Conservation (phyloP, 2,797 vertebrate species). For the Muscicapa comitata region DNA sequence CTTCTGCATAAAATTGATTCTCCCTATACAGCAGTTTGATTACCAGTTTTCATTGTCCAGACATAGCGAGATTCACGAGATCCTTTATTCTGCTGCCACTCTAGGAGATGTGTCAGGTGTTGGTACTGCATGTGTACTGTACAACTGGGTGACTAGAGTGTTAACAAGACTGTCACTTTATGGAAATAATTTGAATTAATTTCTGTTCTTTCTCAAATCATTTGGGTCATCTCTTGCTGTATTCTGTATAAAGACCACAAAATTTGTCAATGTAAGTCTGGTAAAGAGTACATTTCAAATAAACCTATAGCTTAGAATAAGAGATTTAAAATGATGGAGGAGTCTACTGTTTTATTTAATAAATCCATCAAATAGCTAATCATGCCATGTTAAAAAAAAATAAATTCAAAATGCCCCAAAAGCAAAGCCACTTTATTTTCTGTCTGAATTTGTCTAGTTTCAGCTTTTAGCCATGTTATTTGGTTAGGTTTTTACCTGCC, state of each 20-base stretch:
- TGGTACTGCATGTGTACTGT: neutral
- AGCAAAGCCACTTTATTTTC: neutral
- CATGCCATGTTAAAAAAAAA: neutral
- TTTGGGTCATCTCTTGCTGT: neutral
- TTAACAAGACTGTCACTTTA: neutral
- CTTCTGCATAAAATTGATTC: neutral
- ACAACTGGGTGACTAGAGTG: neutral
- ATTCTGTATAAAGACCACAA: neutral
- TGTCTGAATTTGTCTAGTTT: neutral
- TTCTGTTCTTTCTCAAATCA: neutral
- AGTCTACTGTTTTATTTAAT: neutral
- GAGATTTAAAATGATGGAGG: neutral
- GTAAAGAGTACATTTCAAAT: neutral
- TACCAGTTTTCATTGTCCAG: neutral
- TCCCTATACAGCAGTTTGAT: neutral
- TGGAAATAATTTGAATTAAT: neutral
- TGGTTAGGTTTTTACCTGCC: neutral
- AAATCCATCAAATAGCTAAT: neutral
- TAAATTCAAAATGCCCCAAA: neutral
- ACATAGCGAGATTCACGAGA: accelerated
- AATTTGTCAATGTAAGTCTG: neutral
- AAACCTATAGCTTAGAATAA: neutral
- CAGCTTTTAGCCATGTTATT: neutral
- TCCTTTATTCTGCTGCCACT: neutral
- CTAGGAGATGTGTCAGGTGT: neutral